Percentiles rank a stretch among this genome's conserved stretches.
These are phyloP conservation scores for Streptopelia turtur DNA, from an alignment of 2,797 vertebrate genomes.

Conservation along the genomic window DNA sequence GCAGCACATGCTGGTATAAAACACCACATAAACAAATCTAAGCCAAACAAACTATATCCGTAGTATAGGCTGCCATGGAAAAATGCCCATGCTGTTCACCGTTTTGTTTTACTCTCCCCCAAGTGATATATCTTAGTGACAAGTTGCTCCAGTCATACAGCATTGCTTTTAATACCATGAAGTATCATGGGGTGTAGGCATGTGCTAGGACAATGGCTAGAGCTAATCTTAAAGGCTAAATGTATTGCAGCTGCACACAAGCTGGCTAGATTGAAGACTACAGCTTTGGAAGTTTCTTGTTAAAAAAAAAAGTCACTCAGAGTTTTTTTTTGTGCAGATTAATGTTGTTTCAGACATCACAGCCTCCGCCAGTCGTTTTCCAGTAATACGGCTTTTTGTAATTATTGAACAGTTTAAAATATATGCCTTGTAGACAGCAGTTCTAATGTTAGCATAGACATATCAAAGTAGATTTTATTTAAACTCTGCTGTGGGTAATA, in stretches of 20 bases:
- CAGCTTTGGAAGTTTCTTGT: conserved; percentile 7
- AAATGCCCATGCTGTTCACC: neutral
- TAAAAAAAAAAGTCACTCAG: neutral
- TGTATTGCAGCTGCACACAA: conserved; percentile 31
- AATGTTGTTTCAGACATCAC: conserved; percentile 3
- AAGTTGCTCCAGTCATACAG: neutral
- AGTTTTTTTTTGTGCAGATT: neutral
- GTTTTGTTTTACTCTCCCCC: neutral
- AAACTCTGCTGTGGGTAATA: neutral
- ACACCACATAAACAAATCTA: neutral
- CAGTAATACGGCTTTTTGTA: neutral
- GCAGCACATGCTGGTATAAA: neutral
- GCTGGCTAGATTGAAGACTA: conserved; percentile 33
- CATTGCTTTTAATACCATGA: conserved; percentile 12
- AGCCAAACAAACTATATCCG: neutral
- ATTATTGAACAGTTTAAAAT: conserved; percentile 30
- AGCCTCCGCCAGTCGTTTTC: conserved; percentile 33
- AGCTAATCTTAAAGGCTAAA: conserved; percentile 46
- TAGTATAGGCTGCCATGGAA: neutral
- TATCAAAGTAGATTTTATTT: neutral
- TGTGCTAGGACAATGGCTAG: conserved; percentile 44
- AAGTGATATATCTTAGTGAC: conserved; percentile 16
- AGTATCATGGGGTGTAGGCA: neutral
- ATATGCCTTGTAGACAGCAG: neutral
- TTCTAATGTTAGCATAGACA: neutral